phyloP scores from a whole-genome alignment of 1,140 invertebrate genomes.

The Drosophila tristis region DNA sequence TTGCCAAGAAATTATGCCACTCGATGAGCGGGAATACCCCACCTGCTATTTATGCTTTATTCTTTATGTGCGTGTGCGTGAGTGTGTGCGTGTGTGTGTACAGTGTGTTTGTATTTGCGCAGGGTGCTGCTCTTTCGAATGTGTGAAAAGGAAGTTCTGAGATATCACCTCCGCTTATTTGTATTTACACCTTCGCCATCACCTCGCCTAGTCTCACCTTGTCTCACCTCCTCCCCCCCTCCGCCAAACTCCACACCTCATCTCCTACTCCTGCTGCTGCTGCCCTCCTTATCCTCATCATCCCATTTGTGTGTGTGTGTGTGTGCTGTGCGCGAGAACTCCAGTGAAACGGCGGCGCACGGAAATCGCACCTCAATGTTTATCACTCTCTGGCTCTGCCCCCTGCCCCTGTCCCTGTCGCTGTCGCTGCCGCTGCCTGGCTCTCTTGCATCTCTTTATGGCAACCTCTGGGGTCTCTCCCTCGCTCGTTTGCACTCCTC shows the following conservation, averaged over 20 bases:
- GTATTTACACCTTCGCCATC: slow-evolving; percentile 75
- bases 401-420: too few relatives aligned
- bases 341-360: slow-evolving; percentile 49
- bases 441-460: slow-evolving; percentile 49
- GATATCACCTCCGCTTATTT: slow-evolving; percentile 82
- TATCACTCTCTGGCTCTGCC: slow-evolving; percentile 32
- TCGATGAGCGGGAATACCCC: too few relatives aligned
- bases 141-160: slow-evolving; percentile 82
- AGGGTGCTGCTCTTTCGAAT: slow-evolving; percentile 65
- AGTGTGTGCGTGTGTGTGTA: slow-evolving; percentile 3
- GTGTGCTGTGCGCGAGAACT: slow-evolving; percentile 41
- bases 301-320: slow-evolving; percentile 3
- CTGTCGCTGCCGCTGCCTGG: background rate
- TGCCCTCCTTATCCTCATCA: background rate
- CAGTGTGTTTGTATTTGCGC: slow-evolving; percentile 54
- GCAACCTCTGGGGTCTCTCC: slow-evolving; percentile 34
- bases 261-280: slow-evolving; percentile 8
- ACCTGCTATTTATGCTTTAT: background rate
- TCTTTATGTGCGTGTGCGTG: slow-evolving; percentile 6
- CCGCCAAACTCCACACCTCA: background rate
- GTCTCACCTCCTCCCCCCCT: slow-evolving; percentile 3
- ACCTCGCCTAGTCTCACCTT: slow-evolving; percentile 31
- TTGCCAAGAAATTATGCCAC: too few relatives aligned
- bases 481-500: slow-evolving; percentile 13
- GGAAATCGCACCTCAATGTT: slow-evolving; percentile 62